Percentiles rank a stretch among this genome's conserved stretches.
Conservation (phyloP, 2,888 invertebrate genomes). For the Drosophila recens region DNA sequence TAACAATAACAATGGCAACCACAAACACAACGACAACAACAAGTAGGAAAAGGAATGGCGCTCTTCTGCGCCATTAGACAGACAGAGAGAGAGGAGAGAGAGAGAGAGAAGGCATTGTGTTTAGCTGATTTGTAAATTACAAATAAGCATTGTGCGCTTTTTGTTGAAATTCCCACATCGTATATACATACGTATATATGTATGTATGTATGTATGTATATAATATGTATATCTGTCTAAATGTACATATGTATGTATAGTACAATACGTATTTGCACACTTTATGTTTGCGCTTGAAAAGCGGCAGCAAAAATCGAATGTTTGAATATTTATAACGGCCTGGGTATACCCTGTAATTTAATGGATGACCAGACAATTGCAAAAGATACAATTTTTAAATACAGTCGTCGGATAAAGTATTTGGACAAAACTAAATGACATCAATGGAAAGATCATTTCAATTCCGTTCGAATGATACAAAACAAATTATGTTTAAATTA, state of each 20-base stretch:
- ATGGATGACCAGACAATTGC: neutral
- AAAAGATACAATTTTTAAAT: no score
- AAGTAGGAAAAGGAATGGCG: slow-evolving; percentile 27
- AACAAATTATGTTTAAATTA: no score
- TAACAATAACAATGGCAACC: neutral
- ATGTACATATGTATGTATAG: neutral
- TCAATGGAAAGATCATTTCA: no score
- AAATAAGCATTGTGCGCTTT: slow-evolving; percentile 32
- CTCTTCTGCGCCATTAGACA: slow-evolving; percentile 28
- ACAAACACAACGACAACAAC: slow-evolving; percentile 10
- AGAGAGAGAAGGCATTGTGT: slow-evolving; percentile 16
- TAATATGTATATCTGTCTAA: neutral
- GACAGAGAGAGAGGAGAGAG: no score
- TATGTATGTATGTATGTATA: no score
- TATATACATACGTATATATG: neutral
- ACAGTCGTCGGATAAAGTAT: no score
- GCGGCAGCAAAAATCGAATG: neutral
- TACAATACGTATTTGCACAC: neutral
- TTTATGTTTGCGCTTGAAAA: slow-evolving; percentile 4
- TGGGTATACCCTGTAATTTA: neutral
- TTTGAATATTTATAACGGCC: slow-evolving; percentile 1
- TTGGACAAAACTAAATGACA: no score
- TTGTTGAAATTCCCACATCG: slow-evolving; percentile 22
- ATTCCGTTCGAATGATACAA: no score
- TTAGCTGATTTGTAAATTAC: slow-evolving; percentile 33